Evolutionary conservation across 2,888 invertebrate species (phyloP).

Genomic region (Drosophila maculinotata): DNA sequence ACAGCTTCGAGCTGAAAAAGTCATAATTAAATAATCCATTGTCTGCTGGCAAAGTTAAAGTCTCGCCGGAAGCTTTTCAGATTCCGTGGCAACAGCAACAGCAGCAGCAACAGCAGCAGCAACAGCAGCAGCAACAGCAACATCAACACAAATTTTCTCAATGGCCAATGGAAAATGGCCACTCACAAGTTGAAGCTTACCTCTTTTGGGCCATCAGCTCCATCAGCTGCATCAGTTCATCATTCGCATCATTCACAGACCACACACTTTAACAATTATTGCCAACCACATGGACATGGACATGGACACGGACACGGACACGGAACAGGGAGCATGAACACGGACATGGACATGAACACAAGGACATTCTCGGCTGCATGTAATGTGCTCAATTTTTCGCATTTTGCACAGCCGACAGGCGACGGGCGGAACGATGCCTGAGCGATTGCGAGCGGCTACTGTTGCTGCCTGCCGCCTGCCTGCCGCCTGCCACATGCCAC

Average conservation of each 20-base stretch:
- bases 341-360: conserved; percentile 41
- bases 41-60: conserved; percentile 23
- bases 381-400: conserved; percentile 80
- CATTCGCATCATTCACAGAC: conserved; percentile 54
- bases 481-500: conserved; percentile 16
- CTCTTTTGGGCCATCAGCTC: conserved; percentile 26
- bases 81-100: conserved; percentile 33
- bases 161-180: conserved; percentile 45
- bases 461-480: conserved; percentile 22
- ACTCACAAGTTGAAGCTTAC: conserved; percentile 35
- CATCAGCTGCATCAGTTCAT: conserved; percentile 58
- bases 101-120: too few species aligned
- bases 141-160: conserved; percentile 32
- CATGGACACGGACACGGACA: conserved; percentile 22
- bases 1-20: conserved; percentile 1
- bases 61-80: conserved; percentile 17
- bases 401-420: conserved; percentile 74
- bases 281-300: conserved; percentile 67
- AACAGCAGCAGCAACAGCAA: conserved; percentile 23
- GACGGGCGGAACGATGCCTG: conserved; percentile 56
- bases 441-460: conserved; percentile 34
- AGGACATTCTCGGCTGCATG: conserved; percentile 54
- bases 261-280: conserved; percentile 77
- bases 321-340: conserved; percentile 29
- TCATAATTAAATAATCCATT: conserved; percentile 39